Conservation (phyloP, 2,888 invertebrate species). For the Dyspetes luteomarginatus region DNA sequence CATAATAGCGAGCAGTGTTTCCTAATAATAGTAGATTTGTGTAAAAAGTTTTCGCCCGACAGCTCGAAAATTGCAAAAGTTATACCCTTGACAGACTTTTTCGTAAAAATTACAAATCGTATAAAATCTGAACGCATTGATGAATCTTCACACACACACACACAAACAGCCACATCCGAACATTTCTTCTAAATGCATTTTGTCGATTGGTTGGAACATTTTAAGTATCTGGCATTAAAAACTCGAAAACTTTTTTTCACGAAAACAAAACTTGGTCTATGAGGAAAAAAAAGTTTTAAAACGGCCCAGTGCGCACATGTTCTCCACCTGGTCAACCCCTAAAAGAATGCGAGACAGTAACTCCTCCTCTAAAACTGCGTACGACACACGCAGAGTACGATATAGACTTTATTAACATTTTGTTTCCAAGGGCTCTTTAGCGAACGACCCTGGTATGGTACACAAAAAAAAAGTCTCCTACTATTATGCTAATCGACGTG, state of each 20-base stretch:
- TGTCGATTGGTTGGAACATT: no score
- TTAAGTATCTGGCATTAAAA: no score
- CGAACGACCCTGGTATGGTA: background rate
- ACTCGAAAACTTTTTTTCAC: background rate
- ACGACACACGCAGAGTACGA: slow-evolving; percentile 53
- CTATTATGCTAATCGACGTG: slow-evolving; percentile 79
- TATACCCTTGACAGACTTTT: no score
- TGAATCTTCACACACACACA: no score
- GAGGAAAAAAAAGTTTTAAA: background rate
- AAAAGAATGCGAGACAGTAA: slow-evolving; percentile 12
- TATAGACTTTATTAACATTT: slow-evolving; percentile 74
- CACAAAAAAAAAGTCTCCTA: slow-evolving; percentile 70
- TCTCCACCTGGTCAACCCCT: slow-evolving; percentile 59
- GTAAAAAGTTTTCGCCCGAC: background rate
- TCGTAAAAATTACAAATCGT: no score
- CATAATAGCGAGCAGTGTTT: background rate
- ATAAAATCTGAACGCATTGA: no score
- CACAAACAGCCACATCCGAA: no score
- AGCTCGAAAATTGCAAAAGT: no score
- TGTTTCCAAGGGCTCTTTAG: slow-evolving; percentile 66
- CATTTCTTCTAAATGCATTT: no score
- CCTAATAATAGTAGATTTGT: background rate
- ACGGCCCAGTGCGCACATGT: slow-evolving; percentile 46
- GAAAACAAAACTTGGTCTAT: background rate
- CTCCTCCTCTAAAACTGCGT: slow-evolving; percentile 50